Base-by-base conservation (phyloP, 2,797 vertebrate species). In the Alfaro cultratus region DNA sequence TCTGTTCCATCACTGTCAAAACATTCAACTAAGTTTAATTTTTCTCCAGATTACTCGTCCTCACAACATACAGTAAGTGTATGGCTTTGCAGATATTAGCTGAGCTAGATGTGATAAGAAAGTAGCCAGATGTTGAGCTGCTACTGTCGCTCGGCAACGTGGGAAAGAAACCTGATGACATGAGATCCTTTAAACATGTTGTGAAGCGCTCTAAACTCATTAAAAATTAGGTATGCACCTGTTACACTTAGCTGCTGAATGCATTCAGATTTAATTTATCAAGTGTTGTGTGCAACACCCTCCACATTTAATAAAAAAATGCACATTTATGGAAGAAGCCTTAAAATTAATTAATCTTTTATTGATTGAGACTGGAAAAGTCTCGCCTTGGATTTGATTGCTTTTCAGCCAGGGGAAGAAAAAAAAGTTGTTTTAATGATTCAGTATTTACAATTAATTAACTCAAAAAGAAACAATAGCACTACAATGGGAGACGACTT, bases 111-210 rank as follows among this genome's bases (percentile, higher is more conserved):
- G 6, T 34, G 67, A 79, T 80, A 74, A 86, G 78, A 34, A 86
- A 85, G 75, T 73, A 8, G 70, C 68, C 83, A 83, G 81, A 85
- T 81, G 85, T 79, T 74, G 77, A 75, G 49, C 60, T 46, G 73
- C 12, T 45, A 74, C 80, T 73, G 87, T 91, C 90, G 83, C 83
- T 79, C 81, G 75, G 91, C 73, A 86, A 87, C 85, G 39, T 80
- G 23, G 51, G 8, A 10, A 26, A 53, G 53, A 81, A 78, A 67
- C 81, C 67, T 75, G n/a, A 49, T 2, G 23, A 34, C 16, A 34
- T n/a, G 15, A 43, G 18, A 47, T 26, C 26, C 53, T 57, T 72
- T 85, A 62, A 39, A 26, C 6, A n/a, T 68, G 75, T 77, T 73
- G 21, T 57, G 39, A 53, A 21, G 1, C 36, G 9, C 45, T 45